phyloP scores from a whole-genome alignment of 2,888 invertebrate genomes.

The Tachina grossa region DNA sequence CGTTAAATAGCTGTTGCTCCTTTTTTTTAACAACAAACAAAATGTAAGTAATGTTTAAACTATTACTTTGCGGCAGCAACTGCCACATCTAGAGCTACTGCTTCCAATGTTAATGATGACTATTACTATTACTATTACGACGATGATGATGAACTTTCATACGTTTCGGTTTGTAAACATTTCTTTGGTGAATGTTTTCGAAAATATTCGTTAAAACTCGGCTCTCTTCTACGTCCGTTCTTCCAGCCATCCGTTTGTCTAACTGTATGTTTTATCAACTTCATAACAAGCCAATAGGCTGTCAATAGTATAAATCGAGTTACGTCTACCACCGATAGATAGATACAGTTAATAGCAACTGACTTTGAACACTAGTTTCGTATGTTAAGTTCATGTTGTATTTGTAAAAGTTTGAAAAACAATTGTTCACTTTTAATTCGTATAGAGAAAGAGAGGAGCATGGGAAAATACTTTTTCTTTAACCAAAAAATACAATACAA shows the following conservation, averaged over 20 bases:
- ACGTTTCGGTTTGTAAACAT: slow-evolving; percentile 38
- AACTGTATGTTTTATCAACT: slow-evolving; percentile 30
- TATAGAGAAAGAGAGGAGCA: slow-evolving; percentile 50
- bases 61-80: slow-evolving; percentile 39
- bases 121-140: slow-evolving; percentile 22
- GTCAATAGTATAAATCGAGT: slow-evolving; percentile 66
- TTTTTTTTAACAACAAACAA: slow-evolving; percentile 41
- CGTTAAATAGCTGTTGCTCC: slow-evolving; percentile 30
- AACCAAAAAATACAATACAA: slow-evolving; percentile 9
- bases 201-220: slow-evolving; percentile 32
- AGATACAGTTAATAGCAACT: slow-evolving; percentile 36
- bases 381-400: slow-evolving; percentile 54
- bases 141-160: slow-evolving; percentile 51
- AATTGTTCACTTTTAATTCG: slow-evolving; percentile 66
- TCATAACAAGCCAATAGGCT: slow-evolving; percentile 63
- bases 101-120: slow-evolving; percentile 34
- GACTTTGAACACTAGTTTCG: slow-evolving; percentile 6
- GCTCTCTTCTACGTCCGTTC: background rate
- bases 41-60: slow-evolving; percentile 55
- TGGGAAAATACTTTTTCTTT: slow-evolving; percentile 69
- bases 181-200: slow-evolving; percentile 55
- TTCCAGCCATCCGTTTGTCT: slow-evolving; percentile 3
- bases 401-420: slow-evolving; percentile 67
- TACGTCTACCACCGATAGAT: background rate
- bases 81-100: background rate